A percentile compares a stretch with the other conserved stretches of the same genome.
Evolutionary conservation across 2,113 vertebrate species (phyloP).

Genomic region (Syngnathus scovelli): DNA sequence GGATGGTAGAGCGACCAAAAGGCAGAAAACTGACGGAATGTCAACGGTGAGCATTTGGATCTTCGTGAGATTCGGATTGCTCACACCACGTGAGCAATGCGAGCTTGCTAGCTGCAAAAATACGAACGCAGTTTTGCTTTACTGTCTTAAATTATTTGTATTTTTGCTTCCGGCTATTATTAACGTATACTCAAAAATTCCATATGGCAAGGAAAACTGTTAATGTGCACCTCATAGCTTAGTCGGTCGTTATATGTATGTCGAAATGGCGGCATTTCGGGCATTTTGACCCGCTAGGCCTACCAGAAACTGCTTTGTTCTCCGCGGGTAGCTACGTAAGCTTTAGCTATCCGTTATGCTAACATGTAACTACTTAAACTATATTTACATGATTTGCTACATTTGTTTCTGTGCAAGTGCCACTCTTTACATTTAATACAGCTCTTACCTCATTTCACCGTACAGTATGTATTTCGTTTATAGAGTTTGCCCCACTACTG

Average conservation of each 20-base stretch:
- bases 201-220: neutral
- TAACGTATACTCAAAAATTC: too few species aligned
- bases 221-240: neutral
- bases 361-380: neutral
- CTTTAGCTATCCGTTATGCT: neutral
- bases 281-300: constrained; percentile 18
- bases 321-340: constrained; percentile 1
- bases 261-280: too few species aligned
- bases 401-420: neutral
- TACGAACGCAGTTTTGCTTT: neutral
- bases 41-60: constrained; percentile 57
- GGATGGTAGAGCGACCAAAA: constrained; percentile 83
- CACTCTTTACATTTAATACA: neutral
- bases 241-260: neutral
- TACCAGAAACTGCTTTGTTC: constrained; percentile 54
- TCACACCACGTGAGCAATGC: neutral
- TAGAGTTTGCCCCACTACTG: neutral
- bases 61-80: too few species aligned
- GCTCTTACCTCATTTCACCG: neutral
- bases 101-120: neutral
- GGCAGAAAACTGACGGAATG: constrained; percentile 84
- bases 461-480: neutral
- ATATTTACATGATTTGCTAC: neutral
- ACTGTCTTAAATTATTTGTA: neutral
- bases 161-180: neutral